Conservation (phyloP, 2,113 vertebrate genomes). For the Alligator mississippiensis region DNA sequence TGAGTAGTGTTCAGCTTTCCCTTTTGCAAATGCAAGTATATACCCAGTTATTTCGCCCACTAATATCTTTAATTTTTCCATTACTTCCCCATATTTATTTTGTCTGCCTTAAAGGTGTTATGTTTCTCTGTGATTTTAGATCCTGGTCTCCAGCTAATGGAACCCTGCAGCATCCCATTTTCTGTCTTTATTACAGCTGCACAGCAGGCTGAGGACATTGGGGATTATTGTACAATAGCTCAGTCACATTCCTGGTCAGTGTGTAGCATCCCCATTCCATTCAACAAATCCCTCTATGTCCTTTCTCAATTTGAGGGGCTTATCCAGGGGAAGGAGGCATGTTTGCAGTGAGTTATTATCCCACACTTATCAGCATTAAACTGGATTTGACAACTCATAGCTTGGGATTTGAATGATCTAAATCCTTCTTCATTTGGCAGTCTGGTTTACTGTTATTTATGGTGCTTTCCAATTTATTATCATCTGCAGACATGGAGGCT, state of each 20-base stretch:
- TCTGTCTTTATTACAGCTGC: neutral
- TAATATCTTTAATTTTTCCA: constrained; percentile 31
- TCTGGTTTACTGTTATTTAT: constrained; percentile 71
- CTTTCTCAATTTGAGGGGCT: neutral
- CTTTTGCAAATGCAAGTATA: fast-evolving
- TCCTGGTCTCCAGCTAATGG: constrained; percentile 30
- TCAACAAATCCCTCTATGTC: neutral
- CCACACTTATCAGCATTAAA: constrained; percentile 73
- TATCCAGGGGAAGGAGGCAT: neutral
- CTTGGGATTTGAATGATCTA: constrained; percentile 75
- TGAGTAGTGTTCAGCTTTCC: neutral
- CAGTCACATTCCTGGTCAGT: neutral
- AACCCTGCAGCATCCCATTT: neutral
- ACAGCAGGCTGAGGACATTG: constrained; percentile 10
- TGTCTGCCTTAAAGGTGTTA: constrained; percentile 15
- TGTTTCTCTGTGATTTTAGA: constrained; percentile 21
- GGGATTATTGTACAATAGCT: constrained; percentile 25
- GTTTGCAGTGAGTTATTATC: constrained; percentile 67
- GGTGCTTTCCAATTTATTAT: constrained; percentile 61
- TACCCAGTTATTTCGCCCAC: neutral
- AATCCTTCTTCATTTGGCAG: constrained; percentile 74
- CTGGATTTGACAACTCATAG: constrained; percentile 71
- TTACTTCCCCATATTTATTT: neutral
- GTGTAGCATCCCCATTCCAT: neutral
- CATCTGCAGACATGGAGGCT: constrained; percentile 43